A percentile compares a stretch with the other conserved stretches of the same genome.
These are phyloP conservation scores for Sarcophaga subvicina DNA, from an alignment of 2,888 invertebrate species.

Conservation along the genomic window DNA sequence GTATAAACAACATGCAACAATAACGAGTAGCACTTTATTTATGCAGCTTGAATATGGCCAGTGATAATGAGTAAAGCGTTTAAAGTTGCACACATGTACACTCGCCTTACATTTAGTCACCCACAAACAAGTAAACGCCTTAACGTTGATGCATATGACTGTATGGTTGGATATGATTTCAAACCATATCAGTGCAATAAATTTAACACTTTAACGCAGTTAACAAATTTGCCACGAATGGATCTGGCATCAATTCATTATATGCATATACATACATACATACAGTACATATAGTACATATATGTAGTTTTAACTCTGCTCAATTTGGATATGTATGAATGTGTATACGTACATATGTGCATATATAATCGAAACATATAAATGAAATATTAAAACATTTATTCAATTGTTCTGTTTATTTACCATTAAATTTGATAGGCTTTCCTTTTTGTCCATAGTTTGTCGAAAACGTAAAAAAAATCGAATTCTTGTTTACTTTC, in stretches of 20 bases:
- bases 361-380: conserved; percentile 3
- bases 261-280: neutral
- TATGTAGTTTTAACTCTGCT: neutral
- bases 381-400: conserved; percentile 37
- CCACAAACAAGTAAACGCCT: conserved; percentile 4
- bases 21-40: conserved; percentile 49
- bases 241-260: conserved; percentile 7
- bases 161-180: conserved; percentile 46
- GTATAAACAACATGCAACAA: conserved; percentile 40
- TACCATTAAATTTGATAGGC: conserved; percentile 41
- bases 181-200: conserved; percentile 63
- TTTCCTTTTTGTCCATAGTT: conserved; percentile 1
- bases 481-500: conserved; percentile 33
- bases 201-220: conserved; percentile 65
- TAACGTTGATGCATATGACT: neutral
- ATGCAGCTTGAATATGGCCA: conserved; percentile 40
- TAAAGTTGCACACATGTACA: conserved; percentile 27
- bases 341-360: neutral
- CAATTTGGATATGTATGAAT: neutral
- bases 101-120: neutral
- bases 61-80: conserved; percentile 54
- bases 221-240: conserved; percentile 60
- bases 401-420: conserved; percentile 38
- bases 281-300: neutral
- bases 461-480: neutral